phyloP scores from a whole-genome alignment of 2,888 invertebrate genomes.

The Drosophila conformis region DNA sequence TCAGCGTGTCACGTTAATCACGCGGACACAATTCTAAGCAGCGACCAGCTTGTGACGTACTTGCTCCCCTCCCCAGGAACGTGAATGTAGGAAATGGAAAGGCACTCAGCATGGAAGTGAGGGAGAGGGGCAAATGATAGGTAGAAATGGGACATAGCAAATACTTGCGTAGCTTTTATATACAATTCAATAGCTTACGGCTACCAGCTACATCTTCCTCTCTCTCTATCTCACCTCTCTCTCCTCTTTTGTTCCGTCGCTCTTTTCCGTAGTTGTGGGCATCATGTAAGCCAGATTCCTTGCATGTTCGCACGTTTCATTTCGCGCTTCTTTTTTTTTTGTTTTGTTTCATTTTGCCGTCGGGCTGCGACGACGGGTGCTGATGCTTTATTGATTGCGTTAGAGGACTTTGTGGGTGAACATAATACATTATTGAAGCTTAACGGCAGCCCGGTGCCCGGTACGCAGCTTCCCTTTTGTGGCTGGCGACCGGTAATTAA shows the following conservation, averaged over 20 bases:
- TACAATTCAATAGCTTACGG: constrained; percentile 66
- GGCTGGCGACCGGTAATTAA: constrained; percentile 37
- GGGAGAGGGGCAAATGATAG: not conserved
- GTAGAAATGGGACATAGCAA: constrained; percentile 20
- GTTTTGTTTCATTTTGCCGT: constrained; percentile 45
- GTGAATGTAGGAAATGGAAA: not conserved
- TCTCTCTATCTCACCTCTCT: not conserved
- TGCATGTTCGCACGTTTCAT: constrained; percentile 73
- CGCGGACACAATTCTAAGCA: constrained; percentile 29
- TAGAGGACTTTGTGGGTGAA: constrained; percentile 36
- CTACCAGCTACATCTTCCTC: constrained; percentile 20
- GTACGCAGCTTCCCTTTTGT: not conserved
- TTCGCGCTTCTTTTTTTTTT: not conserved
- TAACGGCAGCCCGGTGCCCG: constrained; percentile 11
- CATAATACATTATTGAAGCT: constrained; percentile 52
- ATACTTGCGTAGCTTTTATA: constrained; percentile 44
- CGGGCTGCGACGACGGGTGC: constrained; percentile 2
- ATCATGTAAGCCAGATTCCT: constrained; percentile 65
- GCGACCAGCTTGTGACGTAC: constrained; percentile 43
- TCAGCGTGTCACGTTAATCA: constrained; percentile 37
- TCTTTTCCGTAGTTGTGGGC: constrained; percentile 21
- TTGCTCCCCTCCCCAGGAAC: constrained; percentile 11
- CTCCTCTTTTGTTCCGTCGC: constrained; percentile 2
- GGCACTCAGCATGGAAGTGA: not conserved
- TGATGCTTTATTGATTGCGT: constrained; percentile 55